Evolutionary conservation across 2,797 vertebrate species (phyloP), one percentile per base, ranked within the genome.

Genomic region (Miichthys miiuy): DNA sequence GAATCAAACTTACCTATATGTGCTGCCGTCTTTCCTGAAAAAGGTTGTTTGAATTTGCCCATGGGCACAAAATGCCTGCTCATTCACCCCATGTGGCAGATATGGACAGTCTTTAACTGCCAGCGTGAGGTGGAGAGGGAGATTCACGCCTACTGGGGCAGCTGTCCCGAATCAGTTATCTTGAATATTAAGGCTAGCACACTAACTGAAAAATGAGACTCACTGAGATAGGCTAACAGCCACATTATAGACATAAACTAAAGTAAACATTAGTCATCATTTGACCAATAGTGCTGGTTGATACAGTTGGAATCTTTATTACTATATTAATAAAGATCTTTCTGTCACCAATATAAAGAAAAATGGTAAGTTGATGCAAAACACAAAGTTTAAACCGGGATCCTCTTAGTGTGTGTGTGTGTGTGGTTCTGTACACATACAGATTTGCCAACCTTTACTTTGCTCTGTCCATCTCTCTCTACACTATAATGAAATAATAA

Each of bases 91-190:
- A 13, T 67, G 30, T 51, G 50, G 9, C n/a, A 54, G 47, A 30
- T 77, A 52, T 74, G 44, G 51, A n/a, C 54, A 67, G 16, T 44
- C 1, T 73, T 70, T 75, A 50, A 69, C 25, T 38, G 46, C 46
- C 16, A 6, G 62, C 55, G 58, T 71, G 63, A 85, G 50, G 25
- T 23, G 25, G 42, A 76, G 52, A 70, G 50, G 42, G 21, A 69
- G 30, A 66, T 72, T 74, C 18, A 14, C 16, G 9, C 57, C 10
- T 11, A 51, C 68, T 60, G 60, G 42, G 66, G 58, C 69, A 64
- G 61, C 54, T 68, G 61, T 62, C 61, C 46, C 6, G 6, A 68
- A 78, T 77, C 54, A 71, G 20, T 34, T 61, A 3, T 61, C 7
- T 42, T 20, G 34, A 56, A 68, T 71, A 67, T 72, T 69, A 68